Evolutionary conservation across 1,140 invertebrate species (phyloP), one percentile per base, ranked within the genome.

Genomic region (Musca vetustissima): DNA sequence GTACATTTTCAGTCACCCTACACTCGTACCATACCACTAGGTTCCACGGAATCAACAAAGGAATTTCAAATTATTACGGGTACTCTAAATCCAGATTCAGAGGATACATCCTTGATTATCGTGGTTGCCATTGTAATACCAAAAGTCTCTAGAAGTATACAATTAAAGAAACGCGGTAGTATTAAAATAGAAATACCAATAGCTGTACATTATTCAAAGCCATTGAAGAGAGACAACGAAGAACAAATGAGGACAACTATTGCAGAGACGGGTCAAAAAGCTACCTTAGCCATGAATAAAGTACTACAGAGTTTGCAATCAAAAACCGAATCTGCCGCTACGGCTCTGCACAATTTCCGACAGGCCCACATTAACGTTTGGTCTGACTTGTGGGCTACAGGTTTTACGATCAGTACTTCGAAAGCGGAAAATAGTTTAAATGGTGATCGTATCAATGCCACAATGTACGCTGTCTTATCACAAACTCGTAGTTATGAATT

Each of bases 381-480:
- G 94, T 85, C 88, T 64, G 86, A 89, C 72, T 83, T 96, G 11
- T 97, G 94, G 94, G 87, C 88, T 67, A 92, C 92, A 55, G 94
- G 95, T 0, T 90, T 97, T 74, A 88, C 88, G 65, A 95, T 97
- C 75, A 95, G 93, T 73, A 86, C 90, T 57, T 97, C 95, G 1
- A 92, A 93, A 84, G 95, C 94, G 1, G 85, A 88, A 65, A 89
- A 89, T 67, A 91, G 90, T 11, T 83, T 97, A 4, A 97, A 97
- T 84, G 95, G 94, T 0, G 91, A 96, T 77, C 87, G 90, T 74
- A 96, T 97, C 55, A 97, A 97, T 87, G 92, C 93, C 1, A 96
- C 95, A 1, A 89, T 96, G 73, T 97, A 97, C 84, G 92, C 93
- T 69, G 89, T 96, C 0, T 83, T 97, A 1, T 93, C 93, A 55